Percentiles rank a stretch among this genome's conserved stretches.
Conservation (phyloP, 2,797 vertebrate species). For the Cynopterus sphinx region DNA sequence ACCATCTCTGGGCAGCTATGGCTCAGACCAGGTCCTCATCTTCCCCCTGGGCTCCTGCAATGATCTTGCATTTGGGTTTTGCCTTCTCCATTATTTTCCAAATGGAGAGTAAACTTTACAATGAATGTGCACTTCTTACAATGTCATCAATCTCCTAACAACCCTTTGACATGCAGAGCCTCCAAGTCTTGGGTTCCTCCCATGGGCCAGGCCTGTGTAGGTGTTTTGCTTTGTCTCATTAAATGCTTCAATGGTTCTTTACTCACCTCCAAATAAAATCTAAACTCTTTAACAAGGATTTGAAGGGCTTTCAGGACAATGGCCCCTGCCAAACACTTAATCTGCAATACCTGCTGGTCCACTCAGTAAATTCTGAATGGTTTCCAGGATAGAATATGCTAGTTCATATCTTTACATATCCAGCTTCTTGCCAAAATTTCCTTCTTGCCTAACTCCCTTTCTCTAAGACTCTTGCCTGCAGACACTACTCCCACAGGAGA, state of each 20-base stretch:
- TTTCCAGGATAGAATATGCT: neutral
- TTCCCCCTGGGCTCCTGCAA: neutral
- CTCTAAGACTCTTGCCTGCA: neutral
- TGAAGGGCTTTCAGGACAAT: neutral
- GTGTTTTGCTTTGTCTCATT: neutral
- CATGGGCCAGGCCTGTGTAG: neutral
- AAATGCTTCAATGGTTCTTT: neutral
- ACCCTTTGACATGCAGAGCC: neutral
- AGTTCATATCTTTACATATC: neutral
- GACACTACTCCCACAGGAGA: neutral
- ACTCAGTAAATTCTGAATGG: neutral
- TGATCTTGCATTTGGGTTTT: neutral
- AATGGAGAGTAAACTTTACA: neutral
- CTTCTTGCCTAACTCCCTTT: neutral
- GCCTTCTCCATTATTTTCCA: neutral
- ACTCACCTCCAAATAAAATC: neutral
- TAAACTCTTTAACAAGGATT: neutral
- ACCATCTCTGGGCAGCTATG: neutral
- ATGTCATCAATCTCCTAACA: neutral
- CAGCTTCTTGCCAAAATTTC: neutral
- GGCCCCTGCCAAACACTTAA: neutral
- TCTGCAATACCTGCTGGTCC: neutral
- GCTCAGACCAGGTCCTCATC: neutral
- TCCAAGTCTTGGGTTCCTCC: neutral
- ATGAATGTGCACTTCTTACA: rapidly evolving